Conservation (phyloP, 2,888 invertebrate species). For the Pterostichus madidus region DNA sequence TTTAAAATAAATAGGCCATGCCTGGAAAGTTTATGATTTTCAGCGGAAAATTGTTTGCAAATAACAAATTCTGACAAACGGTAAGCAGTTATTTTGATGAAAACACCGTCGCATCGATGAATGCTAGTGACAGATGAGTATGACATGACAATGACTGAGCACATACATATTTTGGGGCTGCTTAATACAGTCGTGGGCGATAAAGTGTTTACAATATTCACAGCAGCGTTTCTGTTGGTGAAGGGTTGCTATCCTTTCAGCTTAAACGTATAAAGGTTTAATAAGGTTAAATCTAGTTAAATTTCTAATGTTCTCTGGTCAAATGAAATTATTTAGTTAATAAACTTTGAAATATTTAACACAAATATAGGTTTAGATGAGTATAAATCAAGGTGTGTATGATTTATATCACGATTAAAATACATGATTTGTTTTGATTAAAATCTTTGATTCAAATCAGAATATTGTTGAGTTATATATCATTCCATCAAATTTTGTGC, state of each 20-base stretch:
- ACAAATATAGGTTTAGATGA: no score
- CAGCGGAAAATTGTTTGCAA: conserved; percentile 15
- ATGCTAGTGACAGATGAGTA: neutral
- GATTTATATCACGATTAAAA: no score
- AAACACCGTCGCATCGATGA: conserved; percentile 2
- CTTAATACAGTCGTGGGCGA: neutral
- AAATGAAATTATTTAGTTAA: no score
- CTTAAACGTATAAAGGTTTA: neutral
- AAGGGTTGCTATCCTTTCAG: neutral
- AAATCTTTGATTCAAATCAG: no score
- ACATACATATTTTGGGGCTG: conserved; percentile 1
- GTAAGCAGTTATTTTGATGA: conserved; percentile 2
- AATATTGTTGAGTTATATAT: no score
- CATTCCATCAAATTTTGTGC: no score
- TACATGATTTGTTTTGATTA: no score
- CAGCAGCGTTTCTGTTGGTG: neutral
- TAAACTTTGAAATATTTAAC: no score
- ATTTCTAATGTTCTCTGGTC: no score
- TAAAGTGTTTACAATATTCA: conserved; percentile 15
- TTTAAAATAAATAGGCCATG: no score
- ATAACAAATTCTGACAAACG: conserved; percentile 42
- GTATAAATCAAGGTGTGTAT: no score
- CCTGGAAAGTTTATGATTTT: neutral
- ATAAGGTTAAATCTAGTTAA: neutral
- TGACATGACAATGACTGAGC: conserved; percentile 1